phyloP scores from a whole-genome alignment of 2,113 vertebrate species.

The Galeopterus variegatus region DNA sequence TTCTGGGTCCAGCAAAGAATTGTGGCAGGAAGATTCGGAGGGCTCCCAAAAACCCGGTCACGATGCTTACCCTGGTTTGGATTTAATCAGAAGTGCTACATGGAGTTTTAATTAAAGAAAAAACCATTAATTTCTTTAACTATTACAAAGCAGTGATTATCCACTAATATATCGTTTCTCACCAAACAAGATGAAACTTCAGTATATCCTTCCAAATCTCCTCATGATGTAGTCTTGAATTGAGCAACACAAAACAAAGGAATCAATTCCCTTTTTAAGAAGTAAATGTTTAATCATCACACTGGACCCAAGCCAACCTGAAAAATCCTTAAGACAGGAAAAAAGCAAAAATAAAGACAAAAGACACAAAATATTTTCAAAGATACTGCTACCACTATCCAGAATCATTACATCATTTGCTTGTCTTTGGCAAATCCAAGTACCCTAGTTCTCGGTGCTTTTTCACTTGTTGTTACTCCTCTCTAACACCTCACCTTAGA shows the following conservation, averaged over 20 bases:
- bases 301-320: background rate
- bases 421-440: background rate
- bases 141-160: constrained; percentile 82
- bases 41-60: constrained; percentile 69
- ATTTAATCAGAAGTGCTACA: constrained; percentile 73
- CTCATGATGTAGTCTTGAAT: constrained; percentile 80
- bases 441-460: background rate
- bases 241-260: constrained; percentile 73
- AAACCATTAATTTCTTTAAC: constrained; percentile 76
- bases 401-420: background rate
- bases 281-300: constrained; percentile 69
- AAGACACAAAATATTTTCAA: background rate
- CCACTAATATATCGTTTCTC: constrained; percentile 74
- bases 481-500: background rate
- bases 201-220: constrained; percentile 29
- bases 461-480: background rate
- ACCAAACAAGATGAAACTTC: constrained; percentile 73
- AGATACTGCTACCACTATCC: background rate
- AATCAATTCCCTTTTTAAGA: constrained; percentile 69
- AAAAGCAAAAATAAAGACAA: constrained; percentile 71
- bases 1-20: constrained; percentile 71
- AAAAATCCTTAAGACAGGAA: constrained; percentile 47
- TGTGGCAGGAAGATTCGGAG: constrained; percentile 51
- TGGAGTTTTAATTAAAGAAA: constrained; percentile 80
- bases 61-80: constrained; percentile 75